Percentiles rank a stretch among this genome's conserved stretches.
Evolutionary conservation across 2,797 vertebrate species (phyloP).

Genomic region (Heterohyrax brucei): DNA sequence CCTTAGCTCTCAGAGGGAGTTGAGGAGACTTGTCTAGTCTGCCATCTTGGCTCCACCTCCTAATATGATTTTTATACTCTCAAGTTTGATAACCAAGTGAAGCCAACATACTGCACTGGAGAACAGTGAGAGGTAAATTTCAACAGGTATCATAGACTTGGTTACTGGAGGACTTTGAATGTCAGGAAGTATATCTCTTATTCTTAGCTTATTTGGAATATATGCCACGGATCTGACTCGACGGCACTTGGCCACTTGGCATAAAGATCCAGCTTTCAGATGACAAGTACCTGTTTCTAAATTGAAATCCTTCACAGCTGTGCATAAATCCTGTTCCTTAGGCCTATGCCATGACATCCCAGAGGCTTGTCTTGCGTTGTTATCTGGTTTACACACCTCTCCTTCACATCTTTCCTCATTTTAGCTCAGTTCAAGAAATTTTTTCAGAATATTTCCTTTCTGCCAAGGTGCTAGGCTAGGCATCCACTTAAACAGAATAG

Average conservation of each 20-base stretch:
- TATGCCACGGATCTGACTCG: no score
- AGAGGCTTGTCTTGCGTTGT: background rate
- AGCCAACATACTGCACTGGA: background rate
- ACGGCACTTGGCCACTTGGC: no score
- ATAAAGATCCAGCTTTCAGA: constrained; percentile 2
- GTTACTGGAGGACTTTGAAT: background rate
- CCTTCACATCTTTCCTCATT: constrained; percentile 38
- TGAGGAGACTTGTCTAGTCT: no score
- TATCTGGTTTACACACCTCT: constrained; percentile 28
- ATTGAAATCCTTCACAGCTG: background rate
- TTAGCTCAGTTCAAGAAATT: constrained; percentile 53
- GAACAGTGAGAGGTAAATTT: background rate
- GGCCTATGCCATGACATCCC: background rate
- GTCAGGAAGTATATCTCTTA: constrained; percentile 6
- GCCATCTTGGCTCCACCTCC: no score
- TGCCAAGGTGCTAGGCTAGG: background rate
- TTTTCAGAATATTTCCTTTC: constrained; percentile 38
- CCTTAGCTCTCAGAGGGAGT: no score
- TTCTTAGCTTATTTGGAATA: background rate
- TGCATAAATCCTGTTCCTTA: background rate
- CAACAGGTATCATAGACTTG: background rate
- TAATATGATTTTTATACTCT: background rate
- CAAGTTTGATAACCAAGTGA: constrained; percentile 35
- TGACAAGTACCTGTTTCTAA: background rate
- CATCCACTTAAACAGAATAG: background rate